Conservation (phyloP, 2,113 vertebrate species). For the Bujurquina vittata region DNA sequence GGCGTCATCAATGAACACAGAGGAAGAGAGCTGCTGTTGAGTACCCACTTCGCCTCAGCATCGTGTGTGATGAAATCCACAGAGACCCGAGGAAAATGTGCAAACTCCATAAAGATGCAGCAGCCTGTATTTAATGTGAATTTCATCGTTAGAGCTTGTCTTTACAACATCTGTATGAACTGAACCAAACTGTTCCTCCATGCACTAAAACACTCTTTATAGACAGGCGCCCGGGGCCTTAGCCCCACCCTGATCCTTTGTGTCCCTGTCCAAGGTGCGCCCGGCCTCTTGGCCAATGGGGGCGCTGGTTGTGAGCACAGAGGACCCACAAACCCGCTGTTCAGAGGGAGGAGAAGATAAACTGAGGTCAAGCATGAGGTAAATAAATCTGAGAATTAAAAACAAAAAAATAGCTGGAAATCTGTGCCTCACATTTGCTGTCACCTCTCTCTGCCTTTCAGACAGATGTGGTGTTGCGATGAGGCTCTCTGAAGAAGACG, state of each 20-base stretch:
- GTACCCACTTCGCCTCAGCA: background rate
- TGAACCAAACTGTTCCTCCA: too few relatives aligned
- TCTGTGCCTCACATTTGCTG: too few relatives aligned
- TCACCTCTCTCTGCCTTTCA: background rate
- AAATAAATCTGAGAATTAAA: too few relatives aligned
- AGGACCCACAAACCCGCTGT: background rate
- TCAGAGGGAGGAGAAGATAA: background rate
- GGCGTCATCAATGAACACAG: background rate
- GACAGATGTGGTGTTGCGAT: conserved; percentile 11
- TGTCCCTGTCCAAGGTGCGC: background rate
- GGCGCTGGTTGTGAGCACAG: background rate
- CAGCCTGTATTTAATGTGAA: background rate
- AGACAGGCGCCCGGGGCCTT: too few relatives aligned
- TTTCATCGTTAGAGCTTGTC: too few relatives aligned
- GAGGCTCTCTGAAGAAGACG: conserved; percentile 29
- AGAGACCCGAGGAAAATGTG: background rate
- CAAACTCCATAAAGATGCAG: background rate
- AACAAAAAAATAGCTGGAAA: too few relatives aligned
- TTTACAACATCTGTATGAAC: too few relatives aligned
- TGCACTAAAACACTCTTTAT: too few relatives aligned
- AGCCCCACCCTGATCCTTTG: fast-evolving
- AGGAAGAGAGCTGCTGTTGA: background rate
- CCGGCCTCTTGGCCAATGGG: background rate
- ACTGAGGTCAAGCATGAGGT: too few relatives aligned
- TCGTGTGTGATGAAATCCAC: background rate